These are phyloP conservation scores for Pseudopipra pipra DNA, from an alignment of 2,113 vertebrate genomes.

Conservation along the genomic window DNA sequence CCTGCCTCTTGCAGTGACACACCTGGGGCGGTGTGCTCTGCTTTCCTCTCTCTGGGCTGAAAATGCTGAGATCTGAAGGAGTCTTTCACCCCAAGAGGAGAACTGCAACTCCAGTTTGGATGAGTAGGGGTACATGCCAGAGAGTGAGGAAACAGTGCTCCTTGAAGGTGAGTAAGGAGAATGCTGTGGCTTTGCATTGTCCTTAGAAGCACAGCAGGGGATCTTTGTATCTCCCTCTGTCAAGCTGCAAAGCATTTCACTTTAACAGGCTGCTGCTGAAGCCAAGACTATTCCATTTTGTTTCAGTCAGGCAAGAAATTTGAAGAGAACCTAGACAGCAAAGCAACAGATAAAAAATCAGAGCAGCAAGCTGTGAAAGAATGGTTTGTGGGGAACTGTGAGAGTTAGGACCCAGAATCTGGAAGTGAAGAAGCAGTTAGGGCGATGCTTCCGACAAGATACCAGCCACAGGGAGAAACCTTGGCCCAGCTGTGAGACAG, in stretches of 20 bases:
- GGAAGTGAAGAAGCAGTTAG: background rate
- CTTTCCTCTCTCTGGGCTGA: background rate
- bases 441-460: background rate
- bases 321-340: background rate
- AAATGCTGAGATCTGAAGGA: background rate
- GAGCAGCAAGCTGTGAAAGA: background rate
- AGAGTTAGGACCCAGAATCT: background rate
- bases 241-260: background rate
- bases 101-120: background rate
- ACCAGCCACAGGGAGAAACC: background rate
- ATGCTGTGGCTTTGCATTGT: background rate
- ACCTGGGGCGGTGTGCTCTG: accelerated
- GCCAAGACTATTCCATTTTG: background rate
- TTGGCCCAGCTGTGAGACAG: background rate
- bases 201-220: background rate
- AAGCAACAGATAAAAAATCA: background rate
- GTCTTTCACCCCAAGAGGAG: background rate
- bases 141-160: background rate
- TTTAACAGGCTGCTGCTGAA: background rate
- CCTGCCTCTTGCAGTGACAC: background rate
- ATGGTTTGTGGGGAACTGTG: background rate
- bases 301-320: background rate
- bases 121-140: background rate
- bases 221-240: background rate
- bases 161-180: background rate